phyloP scores from a whole-genome alignment of 2,797 vertebrate genomes.

The Dendrocincla fuliginosa region DNA sequence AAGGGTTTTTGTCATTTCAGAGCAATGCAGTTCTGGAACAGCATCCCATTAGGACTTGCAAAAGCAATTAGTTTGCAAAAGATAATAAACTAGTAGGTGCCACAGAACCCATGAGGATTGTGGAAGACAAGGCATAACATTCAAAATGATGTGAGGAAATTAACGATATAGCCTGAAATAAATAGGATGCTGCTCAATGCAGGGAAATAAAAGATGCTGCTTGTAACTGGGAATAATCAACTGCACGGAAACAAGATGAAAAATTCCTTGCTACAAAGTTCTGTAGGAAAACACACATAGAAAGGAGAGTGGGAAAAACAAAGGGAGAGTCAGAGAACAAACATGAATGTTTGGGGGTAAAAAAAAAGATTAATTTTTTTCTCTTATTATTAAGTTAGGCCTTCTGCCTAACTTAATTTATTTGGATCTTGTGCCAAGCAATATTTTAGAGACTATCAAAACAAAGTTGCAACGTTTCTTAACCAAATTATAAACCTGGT shows the following conservation, averaged over 20 bases:
- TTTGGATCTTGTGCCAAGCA: not conserved
- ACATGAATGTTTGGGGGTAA: not conserved
- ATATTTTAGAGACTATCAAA: not conserved
- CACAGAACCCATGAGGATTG: not conserved
- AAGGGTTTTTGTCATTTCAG: not conserved
- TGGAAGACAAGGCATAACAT: not conserved
- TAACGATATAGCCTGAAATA: constrained; percentile 14
- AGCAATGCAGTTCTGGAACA: not conserved
- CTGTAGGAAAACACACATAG: not conserved
- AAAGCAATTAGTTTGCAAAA: constrained; percentile 21
- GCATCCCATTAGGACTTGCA: not conserved
- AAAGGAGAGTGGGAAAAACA: not conserved
- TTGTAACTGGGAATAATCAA: not conserved
- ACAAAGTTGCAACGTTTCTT: not conserved
- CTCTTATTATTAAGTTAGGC: not conserved
- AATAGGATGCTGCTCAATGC: not conserved
- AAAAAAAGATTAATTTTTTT: not conserved
- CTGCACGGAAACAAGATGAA: not conserved
- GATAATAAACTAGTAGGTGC: constrained; percentile 11
- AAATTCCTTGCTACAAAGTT: not conserved
- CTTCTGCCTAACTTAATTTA: not conserved
- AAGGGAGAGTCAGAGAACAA: not conserved
- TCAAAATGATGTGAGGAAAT: constrained; percentile 2
- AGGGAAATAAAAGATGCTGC: not conserved
- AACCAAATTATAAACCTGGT: not conserved